phyloP scores from a whole-genome alignment of 2,888 invertebrate genomes.

The Blastobasis lacticolella region DNA sequence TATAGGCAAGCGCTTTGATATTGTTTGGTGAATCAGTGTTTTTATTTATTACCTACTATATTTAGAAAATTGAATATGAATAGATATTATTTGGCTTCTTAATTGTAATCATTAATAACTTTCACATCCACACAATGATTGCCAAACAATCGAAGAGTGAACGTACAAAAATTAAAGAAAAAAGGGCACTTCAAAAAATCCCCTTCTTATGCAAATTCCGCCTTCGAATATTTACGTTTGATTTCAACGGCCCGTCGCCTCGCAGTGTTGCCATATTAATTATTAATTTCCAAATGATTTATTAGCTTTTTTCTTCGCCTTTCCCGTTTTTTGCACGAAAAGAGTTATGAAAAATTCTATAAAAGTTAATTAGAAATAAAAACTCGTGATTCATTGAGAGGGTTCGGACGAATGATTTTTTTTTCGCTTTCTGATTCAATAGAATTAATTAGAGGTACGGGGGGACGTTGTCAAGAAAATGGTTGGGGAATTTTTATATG shows the following conservation, averaged over 20 bases:
- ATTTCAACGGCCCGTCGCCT: slow-evolving; percentile 49
- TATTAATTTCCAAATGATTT: slow-evolving; percentile 71
- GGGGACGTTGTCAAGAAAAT: background rate
- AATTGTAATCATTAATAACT: too few species aligned
- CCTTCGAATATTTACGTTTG: slow-evolving; percentile 55
- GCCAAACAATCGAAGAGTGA: slow-evolving; percentile 35
- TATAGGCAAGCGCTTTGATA: too few species aligned
- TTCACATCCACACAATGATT: too few species aligned
- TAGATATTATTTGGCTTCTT: too few species aligned
- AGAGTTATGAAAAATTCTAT: slow-evolving; percentile 53
- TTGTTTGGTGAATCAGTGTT: too few species aligned
- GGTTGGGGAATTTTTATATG: slow-evolving; percentile 2
- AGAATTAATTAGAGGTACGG: slow-evolving; percentile 50
- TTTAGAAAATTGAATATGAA: too few species aligned
- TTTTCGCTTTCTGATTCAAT: slow-evolving; percentile 34
- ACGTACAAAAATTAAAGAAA: slow-evolving; percentile 33
- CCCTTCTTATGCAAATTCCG: slow-evolving; percentile 63
- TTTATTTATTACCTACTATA: too few species aligned
- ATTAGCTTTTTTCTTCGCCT: slow-evolving; percentile 39
- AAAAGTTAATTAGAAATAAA: slow-evolving; percentile 51
- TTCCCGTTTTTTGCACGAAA: slow-evolving; percentile 23
- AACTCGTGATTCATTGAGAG: slow-evolving; percentile 50
- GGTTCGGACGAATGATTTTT: slow-evolving; percentile 29
- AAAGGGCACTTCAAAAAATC: slow-evolving; percentile 28
- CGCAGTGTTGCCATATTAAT: slow-evolving; percentile 52